Base-by-base conservation (phyloP, 1,140 invertebrate species). In the Contarinia nasturtii region DNA sequence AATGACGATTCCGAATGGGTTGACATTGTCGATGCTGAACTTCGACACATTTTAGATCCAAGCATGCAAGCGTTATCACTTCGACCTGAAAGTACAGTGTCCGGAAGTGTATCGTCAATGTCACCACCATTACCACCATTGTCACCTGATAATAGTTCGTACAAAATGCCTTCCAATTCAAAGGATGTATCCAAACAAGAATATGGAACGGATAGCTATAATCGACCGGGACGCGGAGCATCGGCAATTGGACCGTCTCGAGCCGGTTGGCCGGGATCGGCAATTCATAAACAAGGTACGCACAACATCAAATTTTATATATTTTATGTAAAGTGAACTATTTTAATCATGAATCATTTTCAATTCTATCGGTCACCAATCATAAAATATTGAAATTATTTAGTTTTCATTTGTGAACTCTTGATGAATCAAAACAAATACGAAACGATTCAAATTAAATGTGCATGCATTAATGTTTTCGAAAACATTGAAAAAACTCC, bases 1-100 rank as follows among this genome's bases (percentile, higher is more conserved):
- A 56, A 49, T 50, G 76, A 77, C 55, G 80, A 84, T 54, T 78
- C 79, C 2, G 82, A 86, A 61, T 87, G 84, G 84, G 80, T 83
- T 11, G 82, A 86, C 54, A 73, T 85, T 43, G 82, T 86, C 2
- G 82, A 87, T 64, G 78, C 77, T 10, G 84, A 86, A 59, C 68
- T 85, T 18, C 67, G 81, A 27, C 78, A 80, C 55, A 85, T 85
- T 55, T 60, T 85, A 42, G 80, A 85, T 57, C 78, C 80, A 21
- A 76, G 74, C 55, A 52, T 75, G 19, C 72, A 74, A 20, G 67
- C 66, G 47, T 63, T 74, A 54, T 63, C 68, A 19, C 55, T 74
- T 54, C 54, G 69, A 62, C 52, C 61, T 56, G 49, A 62, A 59
- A 49, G 59, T 56, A 50, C 49, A 22, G 45, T 50, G 17, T 50